Base-by-base conservation (phyloP, 2,797 vertebrate species). In the Argya squamiceps region DNA sequence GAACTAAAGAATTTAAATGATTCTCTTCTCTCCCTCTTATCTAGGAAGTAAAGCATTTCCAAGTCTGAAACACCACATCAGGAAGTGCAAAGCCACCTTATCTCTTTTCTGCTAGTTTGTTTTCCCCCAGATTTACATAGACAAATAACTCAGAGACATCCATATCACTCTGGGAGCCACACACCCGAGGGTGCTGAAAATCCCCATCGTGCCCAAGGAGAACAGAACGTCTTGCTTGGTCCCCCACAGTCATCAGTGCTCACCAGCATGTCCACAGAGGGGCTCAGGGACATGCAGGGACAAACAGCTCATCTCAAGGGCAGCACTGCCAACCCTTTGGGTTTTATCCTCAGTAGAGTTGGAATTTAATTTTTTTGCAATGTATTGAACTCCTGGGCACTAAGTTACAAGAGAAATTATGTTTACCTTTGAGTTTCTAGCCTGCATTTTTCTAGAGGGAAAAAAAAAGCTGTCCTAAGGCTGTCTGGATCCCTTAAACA, bases 1-100 rank as follows among this genome's bases (percentile, higher is more conserved):
- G 97, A 96, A 74, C 0, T 23, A 50, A 77, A 88, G 30, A 71
- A 76, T 82, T 88, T 24, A 79, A 88, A 93, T 50, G 0, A 74
- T 77, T 84, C 30, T 58, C 37, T 74, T 53, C 56, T 53, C 37
- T 63, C 71, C 44, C 47, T 82, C 92, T 87, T 92, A 86, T 83
- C 79, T 70, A 78, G 56, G 55, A 84, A 92, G 49, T 12, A 58
- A 93, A 95, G 62, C n/a, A 62, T 80, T 92, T 92, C 78, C 63
- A 44, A 65, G 39, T 18, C 78, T 65, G 65, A 86, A 84, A 86
- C 11, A 46, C 49, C 71, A 41, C 56, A 56, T 50, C 68, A 63
- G 37, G 44, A 80, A 64, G 36, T 10, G 47, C 20, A 89, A 78
- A 90, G 34, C 75, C 12, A n/a, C 2, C 2, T 65, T 80, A 41